Evolutionary conservation across 2,113 vertebrate genomes (phyloP), one percentile per base, ranked within the genome.

Genomic region (Cottus gobio): DNA sequence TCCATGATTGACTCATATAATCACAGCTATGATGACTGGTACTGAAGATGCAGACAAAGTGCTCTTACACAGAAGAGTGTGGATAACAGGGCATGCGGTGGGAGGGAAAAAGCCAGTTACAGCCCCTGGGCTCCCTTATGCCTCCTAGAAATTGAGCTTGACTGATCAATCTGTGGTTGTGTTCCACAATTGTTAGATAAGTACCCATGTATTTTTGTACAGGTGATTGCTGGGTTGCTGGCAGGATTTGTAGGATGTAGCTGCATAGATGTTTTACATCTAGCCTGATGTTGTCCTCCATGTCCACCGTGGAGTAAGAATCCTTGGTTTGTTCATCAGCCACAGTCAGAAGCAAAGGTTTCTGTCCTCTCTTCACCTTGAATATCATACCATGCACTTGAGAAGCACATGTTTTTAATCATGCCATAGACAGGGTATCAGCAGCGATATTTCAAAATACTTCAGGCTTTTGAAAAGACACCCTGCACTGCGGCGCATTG

Each of bases 91-190:
- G 39, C 39, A 50, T 18, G 34, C 52, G 58, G 73, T 69, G 68
- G 71, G 79, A 79, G 57, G 37, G 69, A 46, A 85, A 90, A 89
- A 75, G 86, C 71, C 73, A 85, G 65, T 77, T 69, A 44, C 54
- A 66, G 82, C 80, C 89, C 81, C 74, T 60, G 77, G 87, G 71
- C 69, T 79, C 52, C 58, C 22, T 68, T 46, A 68, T 83, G 71
- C 60, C 72, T 78, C 39, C 22, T 44, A 54, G 61, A 85, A 85
- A 83, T 56, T 10, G 31, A 86, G 79, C 68, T 75, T 10, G 48
- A 73, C 71, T 68, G 76, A 77, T 81, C 75, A 74, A 70, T 71
- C 13, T 37, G 26, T 20, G 42, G 22, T 57, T 66, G 57, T 75
- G 39, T 71, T 34, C 44, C 46, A 61, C 71, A 85, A 79, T 10